Base-by-base conservation (phyloP, 2,797 vertebrate genomes). In the Rhodeus uyekii region DNA sequence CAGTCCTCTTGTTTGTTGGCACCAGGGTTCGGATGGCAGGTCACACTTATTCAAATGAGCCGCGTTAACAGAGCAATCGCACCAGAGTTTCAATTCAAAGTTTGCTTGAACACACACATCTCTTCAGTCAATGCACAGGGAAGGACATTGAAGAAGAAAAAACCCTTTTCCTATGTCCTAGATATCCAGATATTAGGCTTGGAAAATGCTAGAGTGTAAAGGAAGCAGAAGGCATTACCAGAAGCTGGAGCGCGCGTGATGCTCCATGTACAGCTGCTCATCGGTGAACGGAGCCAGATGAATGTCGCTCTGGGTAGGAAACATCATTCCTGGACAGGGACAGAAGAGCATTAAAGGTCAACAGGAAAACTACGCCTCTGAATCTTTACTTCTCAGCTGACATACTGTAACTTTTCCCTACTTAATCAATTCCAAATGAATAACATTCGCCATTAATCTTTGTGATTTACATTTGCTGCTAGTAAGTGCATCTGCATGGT, bases 251-350 rank as follows among this genome's bases (percentile, higher is more conserved):
- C 91, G 92, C 61, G 92, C 93, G 83, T 91, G 89, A 87, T 94
- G 92, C 88, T 97, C 95, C 81, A 94, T 86, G 90, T 95, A 96
- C 75, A 96, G 93, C 77, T 96, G 93, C 44, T 95, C 93, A 68
- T 97, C 94, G n/a, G 90, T 95, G 92, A 97, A 96, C 44, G 95
- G 94, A 87, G 95, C 93, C 89, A 96, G 85, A 83, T 96, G 93
- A 83, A 96, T 93, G 83, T 95, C 93, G 61, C 92, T 92, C 61
- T 76, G 92, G 36, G 92, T 94, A 3, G 93, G 95, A 84, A 96
- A 95, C 93, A 96, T 95, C 92, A 92, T 90, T 90, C 95, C 95
- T 96, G 88, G 24, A 74, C 77, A 89, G 79, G 19, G 83, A 84
- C 83, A 89, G 61, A 53, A 46, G 50, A 24, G 24, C 22, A 55